These are phyloP conservation scores for Rallus crepitans DNA, from an alignment of 2,797 vertebrate genomes.

Conservation along the genomic window DNA sequence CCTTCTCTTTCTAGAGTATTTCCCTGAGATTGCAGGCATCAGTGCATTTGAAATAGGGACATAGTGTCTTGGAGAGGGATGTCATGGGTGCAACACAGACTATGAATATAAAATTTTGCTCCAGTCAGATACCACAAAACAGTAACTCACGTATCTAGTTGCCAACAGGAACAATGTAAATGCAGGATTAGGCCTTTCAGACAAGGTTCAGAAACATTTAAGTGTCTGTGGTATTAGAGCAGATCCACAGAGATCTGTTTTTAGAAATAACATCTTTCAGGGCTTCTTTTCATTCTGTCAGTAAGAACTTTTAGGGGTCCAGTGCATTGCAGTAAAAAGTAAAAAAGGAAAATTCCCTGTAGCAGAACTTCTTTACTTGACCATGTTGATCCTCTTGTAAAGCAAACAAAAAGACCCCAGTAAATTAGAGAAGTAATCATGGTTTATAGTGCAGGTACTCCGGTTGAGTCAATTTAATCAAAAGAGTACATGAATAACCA, in stretches of 20 bases:
- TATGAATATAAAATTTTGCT: neutral
- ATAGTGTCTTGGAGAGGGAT: neutral
- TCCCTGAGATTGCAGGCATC: neutral
- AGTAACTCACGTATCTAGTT: neutral
- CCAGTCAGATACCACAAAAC: neutral
- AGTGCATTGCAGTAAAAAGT: neutral
- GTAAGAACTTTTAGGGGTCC: neutral
- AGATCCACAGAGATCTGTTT: neutral
- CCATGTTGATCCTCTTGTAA: neutral
- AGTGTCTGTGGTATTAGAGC: neutral
- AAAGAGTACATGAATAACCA: neutral
- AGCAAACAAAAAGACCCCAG: neutral
- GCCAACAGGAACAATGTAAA: neutral
- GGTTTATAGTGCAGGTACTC: neutral
- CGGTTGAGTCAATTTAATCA: neutral
- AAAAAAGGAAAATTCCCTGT: neutral
- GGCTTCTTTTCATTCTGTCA: neutral
- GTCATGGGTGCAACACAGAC: neutral
- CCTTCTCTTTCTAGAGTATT: slow-evolving; percentile 10
- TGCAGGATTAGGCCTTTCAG: neutral
- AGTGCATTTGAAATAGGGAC: neutral
- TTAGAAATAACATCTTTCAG: neutral
- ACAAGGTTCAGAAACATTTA: neutral
- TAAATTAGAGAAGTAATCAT: neutral
- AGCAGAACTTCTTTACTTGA: neutral